Percentiles rank a stretch among this genome's conserved stretches.
Conservation (phyloP, 2,888 invertebrate species). For the Hirudinaria manillensis region DNA sequence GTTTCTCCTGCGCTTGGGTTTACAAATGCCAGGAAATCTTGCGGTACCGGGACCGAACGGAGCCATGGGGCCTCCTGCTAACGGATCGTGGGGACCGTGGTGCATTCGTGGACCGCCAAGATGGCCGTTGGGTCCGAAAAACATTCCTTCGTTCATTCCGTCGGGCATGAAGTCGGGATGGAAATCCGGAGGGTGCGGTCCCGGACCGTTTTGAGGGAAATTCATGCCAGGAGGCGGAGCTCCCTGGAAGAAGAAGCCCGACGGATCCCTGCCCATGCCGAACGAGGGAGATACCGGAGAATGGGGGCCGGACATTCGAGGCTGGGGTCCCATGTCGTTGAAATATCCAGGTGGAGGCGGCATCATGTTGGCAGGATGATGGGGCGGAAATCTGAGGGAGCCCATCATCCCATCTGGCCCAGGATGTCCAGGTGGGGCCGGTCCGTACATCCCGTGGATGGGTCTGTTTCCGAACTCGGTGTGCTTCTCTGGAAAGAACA, state of each 20-base stretch:
- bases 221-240: slow-evolving; percentile 34
- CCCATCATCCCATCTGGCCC: slow-evolving; percentile 32
- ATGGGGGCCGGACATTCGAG: slow-evolving; percentile 41
- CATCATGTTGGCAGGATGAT: slow-evolving; percentile 42
- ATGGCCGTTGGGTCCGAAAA: slow-evolving; percentile 37
- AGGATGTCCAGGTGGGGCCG: slow-evolving; percentile 16
- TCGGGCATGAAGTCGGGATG: slow-evolving; percentile 41
- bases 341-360: slow-evolving; percentile 38
- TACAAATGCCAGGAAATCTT: slow-evolving; percentile 50
- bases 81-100: slow-evolving; percentile 44
- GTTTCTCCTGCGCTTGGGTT: slow-evolving; percentile 44
- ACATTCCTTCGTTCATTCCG: slow-evolving; percentile 37
- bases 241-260: slow-evolving; percentile 35
- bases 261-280: slow-evolving; percentile 35
- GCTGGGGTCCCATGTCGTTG: slow-evolving; percentile 25
- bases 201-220: slow-evolving; percentile 38
- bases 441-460: slow-evolving; percentile 29
- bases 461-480: slow-evolving; percentile 23
- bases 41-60: slow-evolving; percentile 46
- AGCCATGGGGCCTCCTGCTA: slow-evolving; percentile 42
- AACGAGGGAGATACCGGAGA: slow-evolving; percentile 50
- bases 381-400: slow-evolving; percentile 42
- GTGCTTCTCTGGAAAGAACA: slow-evolving; percentile 73
- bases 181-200: slow-evolving; percentile 35
- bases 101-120: slow-evolving; percentile 36